Base-by-base conservation (phyloP, 2,888 invertebrate genomes). In the Dorcus hopei region DNA sequence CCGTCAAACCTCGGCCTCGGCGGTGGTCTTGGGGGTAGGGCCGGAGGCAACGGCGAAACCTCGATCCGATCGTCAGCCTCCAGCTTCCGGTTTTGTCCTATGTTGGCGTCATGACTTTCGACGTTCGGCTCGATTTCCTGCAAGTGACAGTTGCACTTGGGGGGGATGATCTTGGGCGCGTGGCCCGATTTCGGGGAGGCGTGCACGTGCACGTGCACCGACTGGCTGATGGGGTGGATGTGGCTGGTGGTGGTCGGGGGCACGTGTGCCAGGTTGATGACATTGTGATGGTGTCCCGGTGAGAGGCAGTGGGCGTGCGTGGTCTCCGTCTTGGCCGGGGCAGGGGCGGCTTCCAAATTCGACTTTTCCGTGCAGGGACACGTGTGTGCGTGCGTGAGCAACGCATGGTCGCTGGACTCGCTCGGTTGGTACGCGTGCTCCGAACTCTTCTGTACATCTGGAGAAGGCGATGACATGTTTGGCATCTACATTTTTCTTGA, bases 11-110 rank as follows among this genome's bases (percentile, higher is more conserved):
- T 68, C 9, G 80, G 79, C 58, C 80, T 72, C 11, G 79, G 79
- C 2, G 79, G 78, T 1, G 80, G 80, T 60, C 80, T 64, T 8
- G 80, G 80, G 0, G 80, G 80, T 64, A 80, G 65, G 8, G 80
- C 80, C 3, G 80, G 80, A 3, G 80, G 80, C 57, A 78, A 62
- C 38, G 78, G 78, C 8, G 77, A 77, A 33, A 79, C 75, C 64
- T 79, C 79, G 57, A 79, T 79, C 53, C 78, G 67, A 64, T 79
- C 79, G 57, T 79, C 78, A 6, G 75, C 72, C 38, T 78, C 78
- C 26, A 74, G 63, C 64, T 78, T 79, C 52, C 77, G 68, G 49
- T 62, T 65, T 42, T 60, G 61, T 39, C 55, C 54, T 38, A 61
- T 57, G 41, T 53, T 59, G 7, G 53, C 65, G 26, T 69, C 68